Percentiles rank a stretch among this genome's conserved stretches.
Conservation (phyloP, 2,888 invertebrate genomes). For the Ashinkailepas kermadecensis region DNA sequence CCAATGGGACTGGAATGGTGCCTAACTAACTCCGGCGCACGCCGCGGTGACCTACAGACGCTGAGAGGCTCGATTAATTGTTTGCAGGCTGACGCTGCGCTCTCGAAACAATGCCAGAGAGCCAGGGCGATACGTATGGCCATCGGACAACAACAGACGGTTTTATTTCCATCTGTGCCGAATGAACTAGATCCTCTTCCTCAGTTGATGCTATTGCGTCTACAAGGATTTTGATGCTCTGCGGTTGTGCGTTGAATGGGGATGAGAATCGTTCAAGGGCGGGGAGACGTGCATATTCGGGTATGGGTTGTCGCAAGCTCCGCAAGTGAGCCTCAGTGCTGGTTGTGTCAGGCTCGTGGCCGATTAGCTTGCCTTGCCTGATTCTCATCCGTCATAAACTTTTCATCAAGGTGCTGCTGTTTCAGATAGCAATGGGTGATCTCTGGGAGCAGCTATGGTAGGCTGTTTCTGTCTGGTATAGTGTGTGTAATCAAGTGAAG, state of each 20-base stretch:
- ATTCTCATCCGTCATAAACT: neutral
- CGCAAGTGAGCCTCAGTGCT: too few species aligned
- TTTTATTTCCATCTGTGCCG: slow-evolving; percentile 22
- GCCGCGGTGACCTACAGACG: neutral
- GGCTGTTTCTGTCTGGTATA: too few species aligned
- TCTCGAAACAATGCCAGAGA: neutral
- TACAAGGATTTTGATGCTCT: neutral
- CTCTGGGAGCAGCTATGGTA: neutral
- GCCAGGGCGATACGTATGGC: neutral
- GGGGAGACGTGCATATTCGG: too few species aligned
- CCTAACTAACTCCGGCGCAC: neutral
- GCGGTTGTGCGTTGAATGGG: neutral
- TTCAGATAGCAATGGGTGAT: neutral
- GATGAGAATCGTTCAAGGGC: slow-evolving; percentile 6
- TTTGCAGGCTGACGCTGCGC: slow-evolving; percentile 8
- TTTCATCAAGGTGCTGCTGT: neutral
- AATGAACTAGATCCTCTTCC: neutral
- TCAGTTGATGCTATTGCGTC: neutral
- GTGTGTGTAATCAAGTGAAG: too few species aligned
- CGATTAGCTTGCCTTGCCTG: neutral
- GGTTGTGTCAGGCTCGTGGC: too few species aligned
- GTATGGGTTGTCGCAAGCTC: too few species aligned
- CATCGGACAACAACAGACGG: slow-evolving; percentile 2
- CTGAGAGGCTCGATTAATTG: neutral
- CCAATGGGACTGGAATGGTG: neutral